Base-by-base conservation (phyloP, 2,888 invertebrate species). In the Crossocerus cetratus region DNA sequence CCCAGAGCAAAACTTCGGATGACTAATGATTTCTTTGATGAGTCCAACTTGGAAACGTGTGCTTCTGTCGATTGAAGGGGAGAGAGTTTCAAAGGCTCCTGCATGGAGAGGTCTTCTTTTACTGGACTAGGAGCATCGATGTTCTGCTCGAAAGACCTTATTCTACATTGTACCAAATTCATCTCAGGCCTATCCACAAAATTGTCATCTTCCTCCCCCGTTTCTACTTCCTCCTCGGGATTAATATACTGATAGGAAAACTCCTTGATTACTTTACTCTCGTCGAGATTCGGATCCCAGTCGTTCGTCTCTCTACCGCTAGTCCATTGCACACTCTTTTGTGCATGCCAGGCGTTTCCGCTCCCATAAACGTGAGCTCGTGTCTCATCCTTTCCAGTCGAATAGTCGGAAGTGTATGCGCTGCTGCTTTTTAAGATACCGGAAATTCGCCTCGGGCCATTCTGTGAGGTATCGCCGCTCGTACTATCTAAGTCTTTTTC, bases 191-290 rank as follows among this genome's bases (percentile, higher is more conserved):
- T 2, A 1, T 22, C 68, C 0, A 21, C 20, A 0, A 14, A 22
- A 2, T 58, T 55, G 1, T 55, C 68, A 1, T 74, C 71, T 13
- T 53, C 57, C 5, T 57, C 55, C 8, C 53, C 53, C 2, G 18
- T 23, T 8, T 56, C 45, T 13, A 5, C 14, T 8, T 57, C 64
- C 0, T 76, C 76, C 3, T 86, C 86, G 0, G 88, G 83, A 43
- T 84, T 89, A 54, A 91, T 89, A 58, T 91, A 90, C 67, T 90
- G 90, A 70, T 90, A 91, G 0, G 91, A 90, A 71, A 90, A 90
- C 62, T 91, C 90, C 65, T 90, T 91, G 53, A 90, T 86, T 2
- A 91, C 85, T 18, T 87, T 85, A 44, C 89, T 87, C 75, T 90
- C 91, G 68, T 89, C 88, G 42, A 88, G 84, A 21, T 86, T 87